Base-by-base conservation (phyloP, 2,113 vertebrate species). In the Menidia beryllina region DNA sequence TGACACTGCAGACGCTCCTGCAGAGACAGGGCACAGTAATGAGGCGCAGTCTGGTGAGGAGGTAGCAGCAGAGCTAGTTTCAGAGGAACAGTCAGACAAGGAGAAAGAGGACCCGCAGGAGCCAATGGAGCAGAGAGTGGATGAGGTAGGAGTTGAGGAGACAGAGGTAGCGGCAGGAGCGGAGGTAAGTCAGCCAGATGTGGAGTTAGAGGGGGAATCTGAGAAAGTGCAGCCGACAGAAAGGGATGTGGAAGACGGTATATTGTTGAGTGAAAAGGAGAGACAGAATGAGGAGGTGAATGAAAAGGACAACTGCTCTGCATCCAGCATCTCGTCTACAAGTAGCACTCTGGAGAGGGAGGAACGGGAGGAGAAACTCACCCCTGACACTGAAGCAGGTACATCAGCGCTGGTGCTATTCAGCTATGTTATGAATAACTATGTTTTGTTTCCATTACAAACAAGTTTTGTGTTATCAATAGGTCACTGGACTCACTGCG, bases 311-410 rank as follows among this genome's bases (percentile, higher is more conserved):
- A 98, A 97, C 93, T 99, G 97, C 85, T 99, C 97, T 0, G 96
- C 97, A 43, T 99, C 97, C 90, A 98, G 97, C 93, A 95, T 98
- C 93, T 99, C 97, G 0, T 99, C 97, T 55, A 95, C 96, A 70
- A 98, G 96, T 89, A 98, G 97, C 94, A 99, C 97, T 39, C 94
- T 98, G 92, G 97, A 99, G 90, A 95, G 97, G 88, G 96, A 98
- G 86, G 96, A 98, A 87, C 94, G 95, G 63, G 97, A 97, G 88
- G 95, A 96, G 89, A 96, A 95, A 79, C 86, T 94, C 88, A 91
- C 84, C 87, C 92, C 86, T 85, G 94, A 96, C 90, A 93, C 89
- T 57, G 93, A 94, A 82, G 87, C 94, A 86, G 97, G 97, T 98
- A 95, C 84, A 75, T n/a, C 45, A 0, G 69, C 25, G 26, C 27